These are phyloP conservation scores for Drosophila mettleri DNA, from an alignment of 2,888 invertebrate genomes.

Conservation along the genomic window DNA sequence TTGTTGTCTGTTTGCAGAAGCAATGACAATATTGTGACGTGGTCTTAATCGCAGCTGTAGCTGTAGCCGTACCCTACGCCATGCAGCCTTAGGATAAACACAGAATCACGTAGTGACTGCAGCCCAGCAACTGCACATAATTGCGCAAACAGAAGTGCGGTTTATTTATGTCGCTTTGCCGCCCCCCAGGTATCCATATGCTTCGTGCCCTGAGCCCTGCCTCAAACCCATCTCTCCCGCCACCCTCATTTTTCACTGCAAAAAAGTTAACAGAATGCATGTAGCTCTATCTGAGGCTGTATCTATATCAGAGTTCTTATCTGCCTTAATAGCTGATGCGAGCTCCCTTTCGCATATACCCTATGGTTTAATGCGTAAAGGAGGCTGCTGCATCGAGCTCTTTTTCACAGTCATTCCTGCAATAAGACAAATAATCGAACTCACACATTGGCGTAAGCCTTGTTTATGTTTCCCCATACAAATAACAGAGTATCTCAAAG, in stretches of 20 bases:
- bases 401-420: too few species aligned
- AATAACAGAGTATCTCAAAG: constrained; percentile 9
- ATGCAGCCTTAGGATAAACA: constrained; percentile 11
- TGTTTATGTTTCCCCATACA: too few species aligned
- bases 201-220: not conserved
- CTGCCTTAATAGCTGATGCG: not conserved
- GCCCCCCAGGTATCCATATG: constrained; percentile 14
- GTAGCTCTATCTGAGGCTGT: not conserved
- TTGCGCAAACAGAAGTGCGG: constrained; percentile 29
- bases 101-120: constrained; percentile 49
- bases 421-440: too few species aligned
- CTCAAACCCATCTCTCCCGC: too few species aligned
- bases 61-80: not conserved
- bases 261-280: not conserved
- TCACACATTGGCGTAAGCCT: too few species aligned
- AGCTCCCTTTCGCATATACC: not conserved
- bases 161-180: constrained; percentile 69
- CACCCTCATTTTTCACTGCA: not conserved
- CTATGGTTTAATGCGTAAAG: not conserved
- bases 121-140: constrained; percentile 32
- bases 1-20: constrained; percentile 56
- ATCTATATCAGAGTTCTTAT: not conserved
- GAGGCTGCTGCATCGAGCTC: not conserved
- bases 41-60: constrained; percentile 4
- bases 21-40: constrained; percentile 52